phyloP scores from a whole-genome alignment of 2,113 vertebrate genomes.

The Rynchops niger region DNA sequence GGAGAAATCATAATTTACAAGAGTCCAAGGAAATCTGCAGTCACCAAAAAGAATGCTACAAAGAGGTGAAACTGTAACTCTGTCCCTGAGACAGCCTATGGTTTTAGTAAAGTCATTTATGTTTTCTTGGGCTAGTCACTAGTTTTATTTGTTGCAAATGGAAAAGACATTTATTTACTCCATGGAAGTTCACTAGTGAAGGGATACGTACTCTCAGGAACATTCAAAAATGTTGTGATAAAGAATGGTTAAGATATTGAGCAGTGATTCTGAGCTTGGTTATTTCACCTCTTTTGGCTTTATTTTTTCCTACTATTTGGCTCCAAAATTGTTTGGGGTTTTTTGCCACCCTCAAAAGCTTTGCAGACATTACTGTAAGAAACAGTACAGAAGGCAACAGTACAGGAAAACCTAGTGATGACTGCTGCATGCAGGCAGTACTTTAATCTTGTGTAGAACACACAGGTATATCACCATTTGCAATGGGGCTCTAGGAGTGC shows the following conservation, averaged over 20 bases:
- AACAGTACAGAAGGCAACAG: background rate
- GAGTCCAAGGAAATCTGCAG: background rate
- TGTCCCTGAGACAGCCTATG: background rate
- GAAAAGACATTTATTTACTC: background rate
- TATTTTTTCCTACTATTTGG: background rate
- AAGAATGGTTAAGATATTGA: background rate
- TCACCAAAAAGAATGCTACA: background rate
- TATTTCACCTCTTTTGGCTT: background rate
- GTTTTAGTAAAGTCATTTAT: background rate
- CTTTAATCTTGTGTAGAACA: background rate
- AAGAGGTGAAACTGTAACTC: background rate
- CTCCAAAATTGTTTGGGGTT: background rate
- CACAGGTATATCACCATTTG: background rate
- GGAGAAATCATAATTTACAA: background rate
- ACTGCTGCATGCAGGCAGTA: background rate
- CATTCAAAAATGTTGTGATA: background rate
- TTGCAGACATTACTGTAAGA: background rate
- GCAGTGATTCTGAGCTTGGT: background rate
- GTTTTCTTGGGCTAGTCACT: background rate
- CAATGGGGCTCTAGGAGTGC: accelerated
- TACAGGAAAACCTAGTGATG: background rate
- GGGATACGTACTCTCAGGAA: background rate
- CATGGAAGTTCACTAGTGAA: background rate
- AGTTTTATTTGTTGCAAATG: background rate
- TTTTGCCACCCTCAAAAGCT: background rate